Conservation (phyloP, 2,113 vertebrate species). For the Hippocampus comes region DNA sequence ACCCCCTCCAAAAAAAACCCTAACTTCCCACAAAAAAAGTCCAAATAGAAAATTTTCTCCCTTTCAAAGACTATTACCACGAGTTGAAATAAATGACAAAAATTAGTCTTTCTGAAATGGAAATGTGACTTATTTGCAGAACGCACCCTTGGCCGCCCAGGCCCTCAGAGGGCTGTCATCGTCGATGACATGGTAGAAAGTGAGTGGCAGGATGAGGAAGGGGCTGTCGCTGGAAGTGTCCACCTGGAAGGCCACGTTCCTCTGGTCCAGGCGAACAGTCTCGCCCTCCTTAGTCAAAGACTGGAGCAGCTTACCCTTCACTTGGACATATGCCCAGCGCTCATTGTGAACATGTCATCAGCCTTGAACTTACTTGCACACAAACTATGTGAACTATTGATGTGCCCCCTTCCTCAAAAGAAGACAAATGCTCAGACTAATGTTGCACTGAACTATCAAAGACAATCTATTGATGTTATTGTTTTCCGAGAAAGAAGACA, state of each 20-base stretch:
- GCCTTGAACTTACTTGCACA: not conserved
- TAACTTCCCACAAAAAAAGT: no score
- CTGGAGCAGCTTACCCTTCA: constrained; percentile 90
- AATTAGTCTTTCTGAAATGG: no score
- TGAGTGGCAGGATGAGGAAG: constrained; percentile 93
- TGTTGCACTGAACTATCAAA: not conserved
- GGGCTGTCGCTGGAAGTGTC: constrained; percentile 92
- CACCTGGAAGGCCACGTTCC: constrained; percentile 90
- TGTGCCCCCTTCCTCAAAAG: no score
- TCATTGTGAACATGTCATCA: not conserved
- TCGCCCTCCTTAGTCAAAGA: constrained; percentile 88
- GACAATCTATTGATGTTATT: not conserved
- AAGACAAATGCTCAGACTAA: not conserved
- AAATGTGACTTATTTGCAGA: not conserved
- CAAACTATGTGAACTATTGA: no score
- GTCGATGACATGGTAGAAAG: constrained; percentile 90
- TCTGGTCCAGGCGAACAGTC: constrained; percentile 87
- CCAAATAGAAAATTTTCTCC: no score
- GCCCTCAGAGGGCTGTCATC: constrained; percentile 82
- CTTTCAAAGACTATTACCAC: no score
- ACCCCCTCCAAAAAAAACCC: no score
- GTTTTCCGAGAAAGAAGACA: not conserved
- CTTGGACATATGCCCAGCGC: constrained; percentile 42
- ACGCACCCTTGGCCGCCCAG: constrained; percentile 72
- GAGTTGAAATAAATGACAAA: no score